Evolutionary conservation across 2,113 vertebrate species (phyloP).

Genomic region (Rhinolophus sinicus): DNA sequence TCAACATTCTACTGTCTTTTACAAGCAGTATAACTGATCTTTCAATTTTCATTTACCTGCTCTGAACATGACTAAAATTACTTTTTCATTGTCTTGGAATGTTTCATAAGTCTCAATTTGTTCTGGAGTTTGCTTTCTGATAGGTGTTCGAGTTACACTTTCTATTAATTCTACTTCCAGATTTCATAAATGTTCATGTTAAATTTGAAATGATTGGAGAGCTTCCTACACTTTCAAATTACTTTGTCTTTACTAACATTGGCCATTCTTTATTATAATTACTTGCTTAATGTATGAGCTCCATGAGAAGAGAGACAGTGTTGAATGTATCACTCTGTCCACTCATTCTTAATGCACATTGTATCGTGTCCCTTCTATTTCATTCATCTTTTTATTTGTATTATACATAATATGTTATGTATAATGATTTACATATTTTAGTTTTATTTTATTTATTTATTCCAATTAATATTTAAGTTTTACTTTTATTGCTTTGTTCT

Average conservation of each 20-base stretch:
- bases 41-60: not conserved
- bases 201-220: conserved; percentile 13
- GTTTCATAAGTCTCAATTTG: conserved; percentile 22
- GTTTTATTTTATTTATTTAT: not conserved
- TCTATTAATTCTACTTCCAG: not conserved
- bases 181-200: conserved; percentile 8
- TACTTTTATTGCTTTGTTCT: not conserved
- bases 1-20: not conserved
- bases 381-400: not conserved
- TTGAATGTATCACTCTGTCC: not conserved
- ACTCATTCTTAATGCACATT: not conserved
- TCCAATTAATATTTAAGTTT: not conserved
- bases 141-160: not conserved
- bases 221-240: not conserved
- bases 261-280: not conserved
- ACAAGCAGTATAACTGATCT: conserved; percentile 12
- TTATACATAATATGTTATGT: not conserved
- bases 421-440: not conserved
- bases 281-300: not conserved
- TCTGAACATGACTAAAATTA: conserved; percentile 4
- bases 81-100: not conserved
- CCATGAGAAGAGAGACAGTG: not conserved
- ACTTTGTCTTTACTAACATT: not conserved
- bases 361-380: not conserved
- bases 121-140: conserved; percentile 38